Evolutionary conservation across 2,797 vertebrate species (phyloP), one percentile per base, ranked within the genome.

Genomic region (Esox lucius): DNA sequence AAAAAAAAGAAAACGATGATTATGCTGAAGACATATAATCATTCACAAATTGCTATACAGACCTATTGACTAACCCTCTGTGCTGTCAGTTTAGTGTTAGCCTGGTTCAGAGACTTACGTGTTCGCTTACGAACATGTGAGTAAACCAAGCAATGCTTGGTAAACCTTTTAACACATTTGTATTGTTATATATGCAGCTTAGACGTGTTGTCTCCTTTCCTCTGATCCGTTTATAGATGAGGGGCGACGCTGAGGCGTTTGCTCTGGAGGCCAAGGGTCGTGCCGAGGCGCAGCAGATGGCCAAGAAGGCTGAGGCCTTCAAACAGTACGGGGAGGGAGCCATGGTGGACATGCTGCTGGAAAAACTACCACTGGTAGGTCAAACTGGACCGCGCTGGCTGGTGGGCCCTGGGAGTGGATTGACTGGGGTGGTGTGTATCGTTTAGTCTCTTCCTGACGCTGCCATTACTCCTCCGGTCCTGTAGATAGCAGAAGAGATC

Each of bases 341-440:
- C 76, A 96, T 97, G 91, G 95, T 97, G 85, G 96, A 97, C 85
- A 96, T 98, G 96, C 92, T 98, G 87, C 92, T 98, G 81, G 95
- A 96, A 92, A 96, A 96, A 80, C 92, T 98, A 74, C 97, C 97
- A 0, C 81, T 96, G 95, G 97, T 97, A 72, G 86, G 93, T 59
- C 19, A 59, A 19, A 59, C 28, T 31, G 28, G 28, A 31, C 28
- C 28, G 1, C 28, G 28, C 53, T 59, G 53, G n/a, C 19, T n/a
- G n/a, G 1, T 3, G 53, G 53, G n/a, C n/a, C n/a, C 2, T 59
- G 53, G 53, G 53, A 8, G 2, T 59, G n/a, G 0, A 59, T 11
- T 17, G 19, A 22, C 35, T 42, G 1, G 9, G 5, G 9, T 42
- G 35, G 35, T n/a, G n/a, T n/a, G n/a, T n/a, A n/a, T n/a, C n/a